Percentiles rank a stretch among this genome's conserved stretches.
Conservation (phyloP, 2,113 vertebrate genomes). For the Lasiurus borealis region DNA sequence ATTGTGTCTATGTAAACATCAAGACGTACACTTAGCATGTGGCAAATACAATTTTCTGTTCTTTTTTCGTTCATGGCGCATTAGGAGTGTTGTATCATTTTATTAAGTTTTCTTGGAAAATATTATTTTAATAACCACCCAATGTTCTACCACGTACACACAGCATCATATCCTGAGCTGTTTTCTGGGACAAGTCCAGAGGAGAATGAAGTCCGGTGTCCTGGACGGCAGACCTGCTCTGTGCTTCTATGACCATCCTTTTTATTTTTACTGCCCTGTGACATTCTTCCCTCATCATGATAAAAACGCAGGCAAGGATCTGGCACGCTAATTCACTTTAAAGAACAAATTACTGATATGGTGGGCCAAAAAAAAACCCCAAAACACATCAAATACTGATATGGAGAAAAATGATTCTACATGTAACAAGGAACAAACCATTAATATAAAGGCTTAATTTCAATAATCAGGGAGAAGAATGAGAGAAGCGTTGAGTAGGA, state of each 20-base stretch:
- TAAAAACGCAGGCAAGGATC: not conserved
- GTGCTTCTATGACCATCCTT: not conserved
- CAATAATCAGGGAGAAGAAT: not conserved
- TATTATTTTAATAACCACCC: slow-evolving; percentile 5
- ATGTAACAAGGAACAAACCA: slow-evolving; percentile 38
- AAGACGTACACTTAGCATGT: not conserved
- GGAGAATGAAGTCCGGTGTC: not conserved
- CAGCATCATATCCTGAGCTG: not conserved
- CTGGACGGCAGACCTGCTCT: not conserved
- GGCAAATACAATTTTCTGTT: not conserved
- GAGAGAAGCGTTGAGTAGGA: not conserved
- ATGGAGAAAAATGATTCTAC: not conserved
- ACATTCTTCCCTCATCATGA: not conserved
- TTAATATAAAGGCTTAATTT: slow-evolving; percentile 5
- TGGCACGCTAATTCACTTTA: not conserved
- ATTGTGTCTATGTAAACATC: not conserved
- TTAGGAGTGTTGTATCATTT: not conserved
- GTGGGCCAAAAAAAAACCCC: not conserved
- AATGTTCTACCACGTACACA: not conserved
- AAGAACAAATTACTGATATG: not conserved
- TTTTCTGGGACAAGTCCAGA: not conserved
- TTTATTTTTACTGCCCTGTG: not conserved
- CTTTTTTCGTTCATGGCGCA: not conserved
- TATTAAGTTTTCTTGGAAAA: slow-evolving; percentile 20
- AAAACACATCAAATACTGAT: not conserved